Base-by-base conservation (phyloP, 2,113 vertebrate genomes). In the Colaptes auratus region DNA sequence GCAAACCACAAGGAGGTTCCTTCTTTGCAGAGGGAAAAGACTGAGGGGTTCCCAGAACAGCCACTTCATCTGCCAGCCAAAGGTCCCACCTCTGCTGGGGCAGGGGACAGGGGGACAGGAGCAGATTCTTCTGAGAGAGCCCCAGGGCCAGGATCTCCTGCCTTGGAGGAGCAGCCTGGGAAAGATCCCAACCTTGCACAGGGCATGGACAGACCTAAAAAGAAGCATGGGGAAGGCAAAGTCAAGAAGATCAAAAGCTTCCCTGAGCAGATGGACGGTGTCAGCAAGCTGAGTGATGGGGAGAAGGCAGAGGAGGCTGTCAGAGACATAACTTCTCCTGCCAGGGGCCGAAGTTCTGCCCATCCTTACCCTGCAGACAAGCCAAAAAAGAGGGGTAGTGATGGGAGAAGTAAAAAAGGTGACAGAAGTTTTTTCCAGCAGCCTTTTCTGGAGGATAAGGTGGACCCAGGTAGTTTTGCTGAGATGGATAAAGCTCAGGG, bases 331-430 rank as follows among this genome's bases (percentile, higher is more conserved):
- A 3, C 27, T 30, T 14, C 6, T 61, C 59, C 67, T 1, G 89
- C 75, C 8, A 39, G 63, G 36, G 60, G 50, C 77, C 31, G 6
- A 24, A 86, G 59, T 5, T 4, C 52, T 59, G 46, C 89, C 3
- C 78, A 27, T 18, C 50, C 83, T 28, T 36, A 30, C 2, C 48
- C 96, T 11, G 44, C 74, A 16, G 97, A 97, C 7, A 92, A 86
- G 3, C 64, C 95, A 3, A 97, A 93, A 50, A 97, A 95, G 39
- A 82, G 87, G 31, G 76, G 74, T 2, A 92, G 92, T 1, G 94
- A 97, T 16, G 89, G 97, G 15, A 98, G 92, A 66, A 94, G 71
- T 72, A 97, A 66, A 25, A 98, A 66, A 58, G 66, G 88, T 12
- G 97, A 96, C 20, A 91, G 46, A 18, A 24, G 71, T 61, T 96